phyloP scores from a whole-genome alignment of 2,113 vertebrate genomes.

The Eira barbara region DNA sequence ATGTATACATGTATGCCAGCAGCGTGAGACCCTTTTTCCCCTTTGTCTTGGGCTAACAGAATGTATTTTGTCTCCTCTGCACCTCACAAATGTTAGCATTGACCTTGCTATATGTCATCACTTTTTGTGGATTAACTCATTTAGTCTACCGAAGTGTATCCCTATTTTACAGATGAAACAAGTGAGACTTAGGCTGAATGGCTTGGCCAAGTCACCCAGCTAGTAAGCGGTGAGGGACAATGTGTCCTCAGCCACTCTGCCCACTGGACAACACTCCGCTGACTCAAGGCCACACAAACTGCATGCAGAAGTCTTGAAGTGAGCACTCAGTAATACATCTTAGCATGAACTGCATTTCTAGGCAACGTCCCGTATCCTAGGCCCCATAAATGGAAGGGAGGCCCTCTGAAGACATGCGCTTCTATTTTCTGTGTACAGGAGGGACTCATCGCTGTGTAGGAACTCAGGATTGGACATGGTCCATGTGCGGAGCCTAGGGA shows the following conservation, averaged over 20 bases:
- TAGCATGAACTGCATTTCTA: background rate
- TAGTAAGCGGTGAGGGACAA: background rate
- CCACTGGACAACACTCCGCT: background rate
- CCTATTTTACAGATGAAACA: background rate
- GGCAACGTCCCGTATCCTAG: background rate
- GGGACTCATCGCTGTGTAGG: fast-evolving
- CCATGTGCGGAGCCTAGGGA: background rate
- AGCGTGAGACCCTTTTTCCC: background rate
- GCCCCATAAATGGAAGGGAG: background rate
- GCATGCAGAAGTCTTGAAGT: background rate
- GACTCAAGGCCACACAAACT: background rate
- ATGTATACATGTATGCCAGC: background rate
- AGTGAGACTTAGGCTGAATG: background rate
- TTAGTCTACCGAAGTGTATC: background rate
- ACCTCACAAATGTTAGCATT: background rate
- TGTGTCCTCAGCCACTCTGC: background rate
- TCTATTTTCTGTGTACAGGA: background rate
- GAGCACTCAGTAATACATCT: background rate
- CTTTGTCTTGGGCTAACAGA: background rate
- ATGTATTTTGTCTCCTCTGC: background rate
- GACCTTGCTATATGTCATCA: background rate
- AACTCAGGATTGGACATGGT: background rate
- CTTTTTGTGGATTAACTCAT: background rate
- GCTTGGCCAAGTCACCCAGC: background rate
- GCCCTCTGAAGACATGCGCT: background rate